Conservation (phyloP, 2,797 vertebrate genomes). For the Falco biarmicus region DNA sequence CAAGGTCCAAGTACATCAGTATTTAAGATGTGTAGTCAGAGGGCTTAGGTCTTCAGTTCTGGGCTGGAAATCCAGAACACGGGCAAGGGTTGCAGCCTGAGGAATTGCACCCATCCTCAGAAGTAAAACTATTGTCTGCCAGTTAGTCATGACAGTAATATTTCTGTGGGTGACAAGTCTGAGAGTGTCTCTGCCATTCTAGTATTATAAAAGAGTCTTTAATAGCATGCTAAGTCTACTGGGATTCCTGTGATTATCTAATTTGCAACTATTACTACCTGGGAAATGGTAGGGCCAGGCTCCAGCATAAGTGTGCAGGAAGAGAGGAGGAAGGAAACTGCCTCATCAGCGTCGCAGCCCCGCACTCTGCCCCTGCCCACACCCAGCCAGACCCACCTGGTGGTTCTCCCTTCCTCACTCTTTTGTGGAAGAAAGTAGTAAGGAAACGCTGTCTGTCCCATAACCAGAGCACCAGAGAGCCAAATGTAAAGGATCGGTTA, state of each 20-base stretch:
- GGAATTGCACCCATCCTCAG: neutral
- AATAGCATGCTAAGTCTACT: slow-evolving; percentile 1
- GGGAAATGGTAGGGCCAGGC: neutral
- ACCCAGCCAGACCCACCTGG: neutral
- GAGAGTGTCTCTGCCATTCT: neutral
- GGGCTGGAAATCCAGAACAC: neutral
- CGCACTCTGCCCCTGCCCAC: neutral
- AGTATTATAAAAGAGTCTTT: neutral
- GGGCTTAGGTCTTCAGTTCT: neutral
- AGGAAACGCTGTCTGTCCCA: neutral
- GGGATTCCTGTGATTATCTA: neutral
- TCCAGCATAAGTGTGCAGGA: neutral
- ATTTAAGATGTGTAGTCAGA: neutral
- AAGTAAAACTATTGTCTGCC: neutral
- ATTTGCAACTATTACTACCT: neutral
- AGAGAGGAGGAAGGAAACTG: neutral
- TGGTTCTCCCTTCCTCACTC: neutral
- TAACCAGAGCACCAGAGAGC: neutral
- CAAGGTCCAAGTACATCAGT: neutral
- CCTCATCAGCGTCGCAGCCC: neutral
- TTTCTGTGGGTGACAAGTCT: neutral
- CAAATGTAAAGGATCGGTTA: neutral
- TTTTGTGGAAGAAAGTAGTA: neutral
- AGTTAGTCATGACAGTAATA: slow-evolving; percentile 29
- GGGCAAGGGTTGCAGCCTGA: neutral